Base-by-base conservation (phyloP, 1,140 invertebrate species). In the Periplaneta americana region DNA sequence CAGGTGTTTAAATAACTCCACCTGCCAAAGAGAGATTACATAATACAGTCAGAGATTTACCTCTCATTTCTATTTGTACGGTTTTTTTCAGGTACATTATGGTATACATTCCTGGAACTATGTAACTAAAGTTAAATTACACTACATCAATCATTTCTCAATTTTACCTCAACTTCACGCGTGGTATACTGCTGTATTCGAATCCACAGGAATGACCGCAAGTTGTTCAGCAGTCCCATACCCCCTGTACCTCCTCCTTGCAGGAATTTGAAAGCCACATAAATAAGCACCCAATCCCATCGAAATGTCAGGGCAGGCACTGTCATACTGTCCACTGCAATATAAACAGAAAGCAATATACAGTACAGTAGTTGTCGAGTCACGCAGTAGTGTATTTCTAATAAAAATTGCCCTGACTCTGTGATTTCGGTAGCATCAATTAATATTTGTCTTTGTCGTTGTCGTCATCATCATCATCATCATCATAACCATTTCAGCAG, bases 151-250 rank as follows among this genome's bases (percentile, higher is more conserved):
- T 66, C 28, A 28, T 11, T 9, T 66, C n/a, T 66, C 22, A 9
- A 15, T 76, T 83, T 87, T 84, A 96, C 93, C 89, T 98, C 94
- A 48, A 98, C 92, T 89, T 97, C 95, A 82, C 96, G 91, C 8
- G 96, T 98, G 4, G 98, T 98, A 86, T 97, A 99, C 86, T 99
- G 98, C 84, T 98, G 96, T 76, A 99, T 95, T 83, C 92, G 91
- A 85, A 99, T 98, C 98, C 98, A 99, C 9, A 99, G 88, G 86
- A 97, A 97, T 3, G 94, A 94, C 74, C 98, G 91, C 2, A 98
- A 84, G 88, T 98, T 98, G 87, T 98, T 98, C 15, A 99, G 89
- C 74, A 98, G 89, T 31, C 98, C 98, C 94, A 96, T 96, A n/a
- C 93, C 91, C 22, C 96, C 96, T 18, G 95, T 95, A 76, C 95